Evolutionary conservation across 2,113 vertebrate species (phyloP), one percentile per base, ranked within the genome.

Genomic region (Atherinomorus stipes): DNA sequence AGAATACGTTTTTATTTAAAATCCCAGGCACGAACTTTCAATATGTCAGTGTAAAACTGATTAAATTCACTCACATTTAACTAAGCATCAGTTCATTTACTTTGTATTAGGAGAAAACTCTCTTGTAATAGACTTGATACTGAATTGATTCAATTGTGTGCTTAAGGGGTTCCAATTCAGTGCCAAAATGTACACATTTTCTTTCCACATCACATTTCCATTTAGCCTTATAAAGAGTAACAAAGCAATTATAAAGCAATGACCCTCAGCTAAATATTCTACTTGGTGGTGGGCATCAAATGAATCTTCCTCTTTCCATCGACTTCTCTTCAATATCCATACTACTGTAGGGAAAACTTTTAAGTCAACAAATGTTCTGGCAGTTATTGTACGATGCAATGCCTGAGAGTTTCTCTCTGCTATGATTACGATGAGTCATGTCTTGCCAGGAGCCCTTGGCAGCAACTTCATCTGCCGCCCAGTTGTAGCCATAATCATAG

Each of bases 311-410:
- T 66, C 22, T 44, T 59, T 56, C 47, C 64, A 38, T 28, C 11
- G 7, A 44, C 31, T 76, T n/a, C 19, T 60, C 7, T 49, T 73
- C 44, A 11, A 58, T 51, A 47, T 38, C 38, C 21, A 8, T 13
- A 22, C 51, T 40, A 18, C 73, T 40, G 69, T 60, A 26, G 51
- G 68, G 66, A 25, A 10, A 65, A 78, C 54, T 49, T 81, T 57
- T n/a, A 40, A 76, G 71, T 76, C 78, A 78, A 78, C 73, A 76
- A 56, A 63, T 69, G 65, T 22, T 26, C 69, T 59, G 81, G 74
- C 74, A 70, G 50, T 56, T 44, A 11, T 74, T 68, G 42, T 74
- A 40, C 70, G 47, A 47, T 53, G 28, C 26, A 80, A 89, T 34
- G 23, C 83, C 72, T 68, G 12, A 31, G 74, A 63, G 81, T 72